Base-by-base conservation (phyloP, 2,888 invertebrate genomes). In the Parasteatoda lunata region DNA sequence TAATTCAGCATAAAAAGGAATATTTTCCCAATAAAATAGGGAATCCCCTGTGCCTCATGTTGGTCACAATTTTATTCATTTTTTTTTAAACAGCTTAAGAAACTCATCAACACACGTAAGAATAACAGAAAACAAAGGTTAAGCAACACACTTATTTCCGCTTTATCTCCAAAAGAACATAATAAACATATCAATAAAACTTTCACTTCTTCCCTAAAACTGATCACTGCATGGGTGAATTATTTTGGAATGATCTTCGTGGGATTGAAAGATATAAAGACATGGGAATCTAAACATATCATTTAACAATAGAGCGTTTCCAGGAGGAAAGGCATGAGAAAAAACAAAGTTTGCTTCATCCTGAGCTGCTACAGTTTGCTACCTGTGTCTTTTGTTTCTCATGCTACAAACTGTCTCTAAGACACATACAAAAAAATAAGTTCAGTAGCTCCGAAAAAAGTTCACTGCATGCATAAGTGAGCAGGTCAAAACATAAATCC, bases 211-310 rank as follows among this genome's bases (percentile, higher is more conserved):
- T 59, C 8, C 59, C 59, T 30, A 59, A 59, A 59, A n/a, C 59
- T 5, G 59, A 30, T 59, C 59, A 5, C 59, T n/a, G n/a, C 30
- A 30, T 30, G 30, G 30, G 30, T 30, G 30, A 69, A 78, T 73
- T 80, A 51, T 48, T 15, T 15, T n/a, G 30, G 51, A 73, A 75
- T 81, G 75, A 81, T 81, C 81, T 81, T 59, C 81, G 81, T 81
- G 81, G 52, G 81, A 81, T 30, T 48, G 30, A 51, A 68, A 51
- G 13, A 9, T 66, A 52, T 69, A 47, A n/a, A 45, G 8, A 13
- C 48, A 47, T 9, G 49, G 5, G 59, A 59, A 54, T 45, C 47
- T 4, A 59, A 59, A 59, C 59, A n/a, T 30, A 30, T 5, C 5
- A 30, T 30, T 51, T 68, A 80, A 80, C 80, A 80, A 80, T 80